Evolutionary conservation across 2,888 invertebrate genomes (phyloP), one percentile per base, ranked within the genome.

Genomic region (Gari tellinella): DNA sequence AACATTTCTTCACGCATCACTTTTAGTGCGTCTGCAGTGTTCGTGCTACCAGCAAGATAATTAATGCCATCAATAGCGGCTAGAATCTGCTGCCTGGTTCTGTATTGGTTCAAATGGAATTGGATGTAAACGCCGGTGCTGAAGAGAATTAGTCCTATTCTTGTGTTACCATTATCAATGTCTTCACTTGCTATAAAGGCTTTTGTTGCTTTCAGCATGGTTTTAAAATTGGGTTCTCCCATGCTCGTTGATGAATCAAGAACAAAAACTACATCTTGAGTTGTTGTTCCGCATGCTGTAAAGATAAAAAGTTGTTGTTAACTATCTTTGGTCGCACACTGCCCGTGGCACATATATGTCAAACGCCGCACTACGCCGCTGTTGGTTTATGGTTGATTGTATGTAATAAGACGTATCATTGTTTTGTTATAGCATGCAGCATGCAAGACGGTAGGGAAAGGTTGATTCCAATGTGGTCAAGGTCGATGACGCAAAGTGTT

Each of bases 41-140:
- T 89, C 2, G 90, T 90, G 65, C 86, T 88, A 37, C 89, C 89
- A 26, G 76, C 74, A 41, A 83, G 85, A 55, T 86, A 88, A n/a
- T 81, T 73, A n/a, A 86, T 84, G 10, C 65, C 69, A 57, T 79
- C 82, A 38, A 88, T 68, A 17, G 86, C 87, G 23, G 72, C 64
- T 23, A 77, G 69, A 12, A 87, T 48, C 17, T 80, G 84, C 46
- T 73, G 62, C 41, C 81, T 82, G 0, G 63, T 75, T 1, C 41
- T 52, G 73, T 76, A 86, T 60, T 61, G 56, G 15, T 43, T 38
- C 46, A 90, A 69, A 48, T 87, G 76, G 64, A 89, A 87, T 55
- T 82, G 65, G 10, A 85, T 69, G 40, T 77, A 66, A 19, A 81
- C 73, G 1, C 73, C 70, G 12, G 85, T 83, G 49, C 86, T 84